Evolutionary conservation across 2,113 vertebrate genomes (phyloP).

Genomic region (Eubucco bourcierii): DNA sequence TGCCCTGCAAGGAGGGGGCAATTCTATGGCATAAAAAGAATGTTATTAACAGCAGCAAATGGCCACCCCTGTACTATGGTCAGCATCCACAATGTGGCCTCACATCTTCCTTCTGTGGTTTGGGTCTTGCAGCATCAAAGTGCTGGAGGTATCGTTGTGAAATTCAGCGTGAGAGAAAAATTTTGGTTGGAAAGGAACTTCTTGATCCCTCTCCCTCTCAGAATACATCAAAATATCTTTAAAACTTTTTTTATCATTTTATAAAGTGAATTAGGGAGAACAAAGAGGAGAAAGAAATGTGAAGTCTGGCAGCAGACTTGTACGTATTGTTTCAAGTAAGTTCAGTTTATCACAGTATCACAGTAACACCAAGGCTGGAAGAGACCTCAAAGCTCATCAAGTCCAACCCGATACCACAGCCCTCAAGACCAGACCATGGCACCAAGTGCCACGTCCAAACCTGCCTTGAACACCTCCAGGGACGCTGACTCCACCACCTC

Average conservation of each 20-base stretch:
- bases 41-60: not conserved
- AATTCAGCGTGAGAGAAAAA: not conserved
- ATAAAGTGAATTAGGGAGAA: not conserved
- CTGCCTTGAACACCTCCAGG: too few relatives aligned
- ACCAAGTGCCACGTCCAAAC: too few relatives aligned
- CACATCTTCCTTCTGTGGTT: not conserved
- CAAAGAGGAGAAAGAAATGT: not conserved
- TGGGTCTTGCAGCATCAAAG: accelerated
- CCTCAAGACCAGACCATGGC: too few relatives aligned
- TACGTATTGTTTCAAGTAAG: not conserved
- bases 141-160: not conserved
- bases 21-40: not conserved
- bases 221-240: not conserved
- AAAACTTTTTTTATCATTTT: not conserved
- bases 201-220: not conserved
- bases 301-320: not conserved
- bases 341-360: too few relatives aligned
- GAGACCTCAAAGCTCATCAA: too few relatives aligned
- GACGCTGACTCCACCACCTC: too few relatives aligned
- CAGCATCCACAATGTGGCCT: not conserved
- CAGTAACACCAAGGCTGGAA: too few relatives aligned
- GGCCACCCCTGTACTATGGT: accelerated
- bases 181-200: not conserved
- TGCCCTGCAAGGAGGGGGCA: not conserved
- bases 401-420: too few relatives aligned